Conservation (phyloP, 2,797 vertebrate genomes). For the Diplodus puntazzo region DNA sequence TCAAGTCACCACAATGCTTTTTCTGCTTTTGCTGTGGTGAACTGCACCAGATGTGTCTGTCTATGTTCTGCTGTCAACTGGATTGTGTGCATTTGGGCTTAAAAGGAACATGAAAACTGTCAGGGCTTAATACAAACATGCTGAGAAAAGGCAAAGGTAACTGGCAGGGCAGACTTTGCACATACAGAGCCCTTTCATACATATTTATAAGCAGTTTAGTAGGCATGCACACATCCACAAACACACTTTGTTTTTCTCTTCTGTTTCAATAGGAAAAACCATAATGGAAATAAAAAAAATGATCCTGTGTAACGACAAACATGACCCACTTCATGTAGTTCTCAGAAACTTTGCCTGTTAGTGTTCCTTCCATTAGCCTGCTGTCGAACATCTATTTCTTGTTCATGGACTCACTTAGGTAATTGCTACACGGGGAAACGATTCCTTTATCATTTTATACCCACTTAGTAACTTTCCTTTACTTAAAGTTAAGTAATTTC, state of each 20-base stretch:
- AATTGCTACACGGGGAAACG: slow-evolving; percentile 35
- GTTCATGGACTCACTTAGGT: slow-evolving; percentile 22
- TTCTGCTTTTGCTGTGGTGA: slow-evolving; percentile 7
- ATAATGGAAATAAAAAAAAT: neutral
- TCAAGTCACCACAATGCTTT: neutral
- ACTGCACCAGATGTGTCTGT: slow-evolving; percentile 7
- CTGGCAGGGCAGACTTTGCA: slow-evolving; percentile 1
- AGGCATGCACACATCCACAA: neutral
- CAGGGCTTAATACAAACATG: neutral
- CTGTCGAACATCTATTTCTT: neutral
- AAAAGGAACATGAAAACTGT: neutral
- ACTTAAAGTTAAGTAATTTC: neutral
- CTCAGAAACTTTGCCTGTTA: slow-evolving; percentile 61
- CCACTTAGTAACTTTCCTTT: slow-evolving; percentile 4
- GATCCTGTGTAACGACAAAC: slow-evolving; percentile 14
- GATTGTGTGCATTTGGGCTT: neutral
- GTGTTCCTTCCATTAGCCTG: neutral
- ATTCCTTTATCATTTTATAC: slow-evolving; percentile 7
- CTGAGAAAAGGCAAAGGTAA: neutral
- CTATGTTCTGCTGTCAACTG: neutral
- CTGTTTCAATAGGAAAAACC: neutral
- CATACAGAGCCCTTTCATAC: neutral
- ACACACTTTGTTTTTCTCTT: neutral
- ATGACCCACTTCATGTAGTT: slow-evolving; percentile 63
- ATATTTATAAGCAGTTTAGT: neutral